Base-by-base conservation (phyloP, 2,797 vertebrate species). In the Alauda arvensis region DNA sequence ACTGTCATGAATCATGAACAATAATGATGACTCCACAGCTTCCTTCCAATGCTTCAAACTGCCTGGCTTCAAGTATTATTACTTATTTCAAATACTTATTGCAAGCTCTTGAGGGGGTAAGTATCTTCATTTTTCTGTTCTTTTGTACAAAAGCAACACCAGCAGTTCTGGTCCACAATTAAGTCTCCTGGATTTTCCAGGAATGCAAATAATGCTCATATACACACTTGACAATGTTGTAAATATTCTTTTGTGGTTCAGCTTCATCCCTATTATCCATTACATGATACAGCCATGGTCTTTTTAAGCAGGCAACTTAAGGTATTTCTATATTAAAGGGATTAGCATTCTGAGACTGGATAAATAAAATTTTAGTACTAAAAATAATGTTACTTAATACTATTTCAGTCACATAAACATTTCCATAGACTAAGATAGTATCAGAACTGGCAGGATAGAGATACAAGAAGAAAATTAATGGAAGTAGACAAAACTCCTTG, bases 401-500 rank as follows among this genome's bases (percentile, higher is more conserved):
- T 34, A 78, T 74, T 88, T 84, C 60, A 70, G 65, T 74, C 48
- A 79, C 51, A 90, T 84, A 88, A 92, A 59, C 46, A 76, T 74
- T 91, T 81, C 53, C 67, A 86, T 37, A 65, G 77, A 77, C 33
- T 83, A 51, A 90, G 74, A 83, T 29, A 87, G 56, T 71, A 92
- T 87, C 88, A 81, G 57, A 92, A 91, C 60, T 62, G 60, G 45
- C 48, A 92, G 56, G 62, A 89, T 19, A 92, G 75, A 92, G 40
- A 77, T 75, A 78, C 28, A 85, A 51, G 33, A 85, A 83, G 74
- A 94, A 87, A 90, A 91, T 77, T 48, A 88, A 92, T 89, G 80
- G 85, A 93, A 89, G 67, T 13, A 78, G 63, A 85, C 83, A 87
- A 85, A 92, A 75, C 31, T 83, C 53, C 53, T 56, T 92, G 88